phyloP scores from a whole-genome alignment of 2,113 vertebrate species.

The Pteruthius melanotis region DNA sequence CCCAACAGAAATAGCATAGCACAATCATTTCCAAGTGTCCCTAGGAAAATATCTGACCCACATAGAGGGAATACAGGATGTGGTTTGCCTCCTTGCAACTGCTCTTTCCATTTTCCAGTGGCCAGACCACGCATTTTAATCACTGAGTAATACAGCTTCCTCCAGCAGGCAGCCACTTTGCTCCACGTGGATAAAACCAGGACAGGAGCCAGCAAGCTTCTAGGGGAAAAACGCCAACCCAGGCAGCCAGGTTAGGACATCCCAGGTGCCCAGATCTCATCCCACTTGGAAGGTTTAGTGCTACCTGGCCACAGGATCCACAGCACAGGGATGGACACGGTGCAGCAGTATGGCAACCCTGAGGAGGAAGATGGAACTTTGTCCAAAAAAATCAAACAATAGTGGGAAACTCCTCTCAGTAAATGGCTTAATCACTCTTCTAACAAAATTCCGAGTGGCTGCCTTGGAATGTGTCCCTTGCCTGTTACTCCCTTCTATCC shows the following conservation, averaged over 20 bases:
- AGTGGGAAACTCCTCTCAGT: not conserved
- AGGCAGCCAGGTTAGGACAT: not conserved
- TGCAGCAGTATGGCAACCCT: not conserved
- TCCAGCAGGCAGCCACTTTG: not conserved
- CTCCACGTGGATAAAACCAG: not conserved
- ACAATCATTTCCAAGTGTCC: constrained; percentile 38
- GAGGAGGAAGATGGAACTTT: not conserved
- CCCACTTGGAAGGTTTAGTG: not conserved
- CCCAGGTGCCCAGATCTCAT: not conserved
- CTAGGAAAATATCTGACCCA: constrained; percentile 63
- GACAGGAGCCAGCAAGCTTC: not conserved
- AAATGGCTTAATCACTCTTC: constrained; percentile 3
- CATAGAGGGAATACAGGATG: constrained; percentile 41
- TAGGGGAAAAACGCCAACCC: accelerated
- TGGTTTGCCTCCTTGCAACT: not conserved
- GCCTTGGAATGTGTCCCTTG: not conserved
- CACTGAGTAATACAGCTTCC: not conserved
- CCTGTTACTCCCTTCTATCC: not conserved
- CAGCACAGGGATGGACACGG: not conserved
- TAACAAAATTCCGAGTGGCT: not conserved
- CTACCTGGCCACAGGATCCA: not conserved
- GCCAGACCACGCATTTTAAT: constrained; percentile 12
- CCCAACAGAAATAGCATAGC: constrained; percentile 34
- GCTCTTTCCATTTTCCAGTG: constrained; percentile 8
- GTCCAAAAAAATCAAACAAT: not conserved